These are phyloP conservation scores for Pseudoatta argentina DNA, from an alignment of 1,140 invertebrate genomes.

Conservation along the genomic window DNA sequence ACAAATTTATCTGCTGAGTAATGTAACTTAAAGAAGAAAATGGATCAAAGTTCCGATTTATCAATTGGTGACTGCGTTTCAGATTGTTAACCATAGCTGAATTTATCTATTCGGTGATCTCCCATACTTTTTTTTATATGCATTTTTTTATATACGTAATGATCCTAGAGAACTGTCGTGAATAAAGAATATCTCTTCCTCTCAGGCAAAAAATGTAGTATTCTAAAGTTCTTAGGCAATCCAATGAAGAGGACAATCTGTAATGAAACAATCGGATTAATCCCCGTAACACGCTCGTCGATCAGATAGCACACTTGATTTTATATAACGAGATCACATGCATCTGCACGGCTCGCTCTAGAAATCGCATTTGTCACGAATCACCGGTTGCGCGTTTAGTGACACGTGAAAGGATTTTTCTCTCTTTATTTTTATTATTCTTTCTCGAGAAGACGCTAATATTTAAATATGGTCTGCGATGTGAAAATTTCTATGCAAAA, in stretches of 20 bases:
- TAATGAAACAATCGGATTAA: background rate
- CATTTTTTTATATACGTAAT: background rate
- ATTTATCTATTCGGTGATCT: slow-evolving; percentile 66
- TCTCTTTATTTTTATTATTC: slow-evolving; percentile 28
- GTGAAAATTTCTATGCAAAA: background rate
- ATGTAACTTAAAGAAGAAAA: slow-evolving; percentile 67
- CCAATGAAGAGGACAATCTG: background rate
- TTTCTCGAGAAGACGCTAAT: background rate
- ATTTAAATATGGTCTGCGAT: background rate
- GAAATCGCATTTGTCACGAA: slow-evolving; percentile 41
- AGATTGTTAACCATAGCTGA: slow-evolving; percentile 62
- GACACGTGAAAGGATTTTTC: slow-evolving; percentile 39
- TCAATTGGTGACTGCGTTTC: slow-evolving; percentile 54
- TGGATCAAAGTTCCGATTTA: slow-evolving; percentile 64
- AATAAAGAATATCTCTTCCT: background rate
- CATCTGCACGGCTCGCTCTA: background rate
- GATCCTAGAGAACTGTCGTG: background rate
- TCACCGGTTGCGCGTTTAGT: background rate
- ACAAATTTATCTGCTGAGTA: slow-evolving; percentile 69
- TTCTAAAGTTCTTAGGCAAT: background rate
- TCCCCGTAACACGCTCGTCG: background rate
- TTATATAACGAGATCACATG: slow-evolving; percentile 30
- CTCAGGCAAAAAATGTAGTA: background rate
- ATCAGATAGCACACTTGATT: background rate
- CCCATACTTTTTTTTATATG: slow-evolving; percentile 11